These are phyloP conservation scores for Papilio protenor DNA, from an alignment of 2,888 invertebrate species.

Conservation along the genomic window DNA sequence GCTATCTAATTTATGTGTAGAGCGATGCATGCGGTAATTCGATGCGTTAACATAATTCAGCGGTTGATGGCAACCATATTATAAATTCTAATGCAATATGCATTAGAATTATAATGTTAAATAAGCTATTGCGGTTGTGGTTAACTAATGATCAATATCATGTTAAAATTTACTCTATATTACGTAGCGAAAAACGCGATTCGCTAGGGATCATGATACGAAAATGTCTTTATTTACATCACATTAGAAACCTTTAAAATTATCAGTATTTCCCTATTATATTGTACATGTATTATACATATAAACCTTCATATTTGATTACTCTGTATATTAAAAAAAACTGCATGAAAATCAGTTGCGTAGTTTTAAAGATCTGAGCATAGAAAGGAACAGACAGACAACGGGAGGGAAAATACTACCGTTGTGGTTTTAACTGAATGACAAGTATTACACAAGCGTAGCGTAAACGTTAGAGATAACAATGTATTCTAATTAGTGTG, in stretches of 20 bases:
- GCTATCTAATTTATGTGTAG: constrained; percentile 8
- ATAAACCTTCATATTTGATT: too few relatives aligned
- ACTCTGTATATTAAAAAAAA: too few relatives aligned
- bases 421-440: too few relatives aligned
- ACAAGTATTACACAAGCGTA: not conserved
- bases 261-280: too few relatives aligned
- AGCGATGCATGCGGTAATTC: not conserved
- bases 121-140: not conserved
- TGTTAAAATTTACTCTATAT: not conserved
- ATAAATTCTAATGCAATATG: constrained; percentile 15
- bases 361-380: too few relatives aligned
- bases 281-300: too few relatives aligned
- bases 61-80: constrained; percentile 1
- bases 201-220: too few relatives aligned
- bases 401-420: too few relatives aligned
- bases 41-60: constrained; percentile 12
- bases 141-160: not conserved
- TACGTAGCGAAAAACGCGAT: not conserved
- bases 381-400: too few relatives aligned
- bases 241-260: too few relatives aligned
- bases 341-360: too few relatives aligned
- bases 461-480: not conserved
- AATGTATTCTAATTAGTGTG: constrained; percentile 1
- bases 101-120: constrained; percentile 13
- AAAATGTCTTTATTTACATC: too few relatives aligned